These are phyloP conservation scores for Thryonomys swinderianus DNA, from an alignment of 2,113 vertebrate species.

Conservation along the genomic window DNA sequence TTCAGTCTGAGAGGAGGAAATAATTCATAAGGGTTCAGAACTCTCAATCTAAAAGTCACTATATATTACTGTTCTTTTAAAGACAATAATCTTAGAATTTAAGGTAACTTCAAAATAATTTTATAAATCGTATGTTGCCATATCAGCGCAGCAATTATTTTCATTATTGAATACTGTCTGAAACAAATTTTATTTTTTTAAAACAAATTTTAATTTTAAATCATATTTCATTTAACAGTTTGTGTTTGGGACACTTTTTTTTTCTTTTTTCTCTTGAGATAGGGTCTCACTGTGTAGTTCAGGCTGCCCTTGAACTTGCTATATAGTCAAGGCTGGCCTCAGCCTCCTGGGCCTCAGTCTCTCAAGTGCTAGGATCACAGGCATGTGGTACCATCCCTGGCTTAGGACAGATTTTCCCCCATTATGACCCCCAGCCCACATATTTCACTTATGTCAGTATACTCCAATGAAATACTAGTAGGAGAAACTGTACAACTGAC, in stretches of 20 bases:
- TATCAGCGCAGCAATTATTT: not conserved
- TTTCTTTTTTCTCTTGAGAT: not conserved
- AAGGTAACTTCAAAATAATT: slow-evolving; percentile 20
- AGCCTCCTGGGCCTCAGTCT: not conserved
- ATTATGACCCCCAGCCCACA: not conserved
- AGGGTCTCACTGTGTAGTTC: not conserved
- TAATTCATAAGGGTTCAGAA: not conserved
- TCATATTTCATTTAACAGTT: not conserved
- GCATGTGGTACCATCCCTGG: not conserved
- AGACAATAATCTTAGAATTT: not conserved
- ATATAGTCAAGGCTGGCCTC: not conserved
- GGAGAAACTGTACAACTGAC: not conserved
- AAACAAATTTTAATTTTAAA: slow-evolving; percentile 30
- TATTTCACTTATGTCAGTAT: not conserved
- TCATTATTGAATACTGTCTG: not conserved
- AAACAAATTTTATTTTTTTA: slow-evolving; percentile 24
- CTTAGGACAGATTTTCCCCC: not conserved
- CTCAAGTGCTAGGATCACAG: not conserved
- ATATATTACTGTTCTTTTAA: slow-evolving; percentile 14
- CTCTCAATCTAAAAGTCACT: not conserved
- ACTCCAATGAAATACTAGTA: not conserved
- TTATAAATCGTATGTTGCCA: not conserved
- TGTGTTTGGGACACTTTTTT: not conserved
- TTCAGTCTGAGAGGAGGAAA: not conserved
- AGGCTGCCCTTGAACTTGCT: not conserved